A percentile compares a stretch with the other conserved stretches of the same genome.
phyloP scores from a whole-genome alignment of 2,113 vertebrate genomes.

The Romanogobio albipinnatus region DNA sequence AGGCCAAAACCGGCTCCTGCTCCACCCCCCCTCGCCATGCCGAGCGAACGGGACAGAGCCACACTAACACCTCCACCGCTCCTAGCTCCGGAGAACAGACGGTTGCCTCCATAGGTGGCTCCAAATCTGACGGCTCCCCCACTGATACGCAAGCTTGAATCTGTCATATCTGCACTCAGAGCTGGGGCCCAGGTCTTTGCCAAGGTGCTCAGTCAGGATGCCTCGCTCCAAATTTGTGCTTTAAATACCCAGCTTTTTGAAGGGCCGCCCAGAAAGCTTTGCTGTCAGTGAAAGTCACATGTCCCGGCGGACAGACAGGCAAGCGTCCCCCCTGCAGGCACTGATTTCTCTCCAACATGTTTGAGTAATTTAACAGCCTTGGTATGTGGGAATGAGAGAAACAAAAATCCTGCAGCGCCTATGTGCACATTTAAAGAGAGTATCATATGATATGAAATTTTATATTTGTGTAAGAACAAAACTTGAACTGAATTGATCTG shows the following conservation, averaged over 20 bases:
- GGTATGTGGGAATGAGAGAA: slow-evolving; percentile 5
- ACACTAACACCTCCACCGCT: slow-evolving; percentile 16
- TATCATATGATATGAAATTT: background rate
- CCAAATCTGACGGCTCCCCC: slow-evolving; percentile 68
- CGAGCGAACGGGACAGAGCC: slow-evolving; percentile 52
- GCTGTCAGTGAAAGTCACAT: slow-evolving; percentile 39
- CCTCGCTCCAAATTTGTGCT: background rate
- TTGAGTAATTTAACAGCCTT: slow-evolving; percentile 37
- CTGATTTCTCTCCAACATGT: slow-evolving; percentile 48
- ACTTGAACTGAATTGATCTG: no score
- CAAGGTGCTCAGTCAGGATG: slow-evolving; percentile 50
- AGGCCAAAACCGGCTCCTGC: slow-evolving; percentile 40
- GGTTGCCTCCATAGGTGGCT: slow-evolving; percentile 67
- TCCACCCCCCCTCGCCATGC: slow-evolving; percentile 41
- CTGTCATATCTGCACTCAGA: slow-evolving; percentile 58
- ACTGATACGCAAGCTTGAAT: slow-evolving; percentile 58
- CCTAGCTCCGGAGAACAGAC: slow-evolving; percentile 55
- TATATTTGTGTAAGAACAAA: background rate
- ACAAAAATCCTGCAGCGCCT: background rate
- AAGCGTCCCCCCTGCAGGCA: slow-evolving; percentile 60
- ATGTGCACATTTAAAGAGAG: background rate
- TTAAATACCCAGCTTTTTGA: slow-evolving; percentile 56
- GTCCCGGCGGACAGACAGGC: slow-evolving; percentile 27
- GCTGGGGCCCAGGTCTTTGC: slow-evolving; percentile 56
- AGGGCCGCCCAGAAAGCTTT: slow-evolving; percentile 30